Base-by-base conservation (phyloP, 2,113 vertebrate genomes). In the Chinchilla lanigera region DNA sequence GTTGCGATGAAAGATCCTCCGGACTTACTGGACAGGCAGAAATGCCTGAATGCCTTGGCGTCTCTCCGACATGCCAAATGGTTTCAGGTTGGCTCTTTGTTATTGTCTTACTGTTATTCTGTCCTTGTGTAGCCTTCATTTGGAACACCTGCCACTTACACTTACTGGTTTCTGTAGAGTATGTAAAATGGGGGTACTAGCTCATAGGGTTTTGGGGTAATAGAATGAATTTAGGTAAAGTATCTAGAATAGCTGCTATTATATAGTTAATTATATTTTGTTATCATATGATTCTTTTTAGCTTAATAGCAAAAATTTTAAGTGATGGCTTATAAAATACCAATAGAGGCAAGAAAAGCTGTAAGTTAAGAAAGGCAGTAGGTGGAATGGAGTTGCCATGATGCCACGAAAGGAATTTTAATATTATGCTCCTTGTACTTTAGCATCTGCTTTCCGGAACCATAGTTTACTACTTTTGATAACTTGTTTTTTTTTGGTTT, bases 31-130 rank as follows among this genome's bases (percentile, higher is more conserved):
- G 99, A 99, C 99, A 99, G 99, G 99, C 99, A 99, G 99, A 99
- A 99, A 99, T 99, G 99, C 99, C 99, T 99, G 98, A 99, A 99
- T 97, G 99, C 99, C 99, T 99, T 99, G 99, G 99, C 99, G 99
- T 99, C 99, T 99, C 99, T 99, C 98, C 99, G 99, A 99, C 99
- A 99, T 99, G 99, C 99, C 99, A 99, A 99, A 99, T 99, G 99
- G 99, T 99, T 99, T 99, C 99, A 99, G 99, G 99, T 99, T 99
- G 99, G 99, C 99, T 98, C 98, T 99, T 99, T 99, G 98, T 99
- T 99, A 98, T 98, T 99, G 98, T 98, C 98, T 99, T 98, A 98
- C 98, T 99, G 98, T 99, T 99, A 98, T 98, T 99, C 98, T 99
- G 99, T 99, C 99, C 99, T 99, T 99, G 97, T 91, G 98, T 99